phyloP scores from a whole-genome alignment of 2,888 invertebrate genomes.

The Tetranychus piercei region DNA sequence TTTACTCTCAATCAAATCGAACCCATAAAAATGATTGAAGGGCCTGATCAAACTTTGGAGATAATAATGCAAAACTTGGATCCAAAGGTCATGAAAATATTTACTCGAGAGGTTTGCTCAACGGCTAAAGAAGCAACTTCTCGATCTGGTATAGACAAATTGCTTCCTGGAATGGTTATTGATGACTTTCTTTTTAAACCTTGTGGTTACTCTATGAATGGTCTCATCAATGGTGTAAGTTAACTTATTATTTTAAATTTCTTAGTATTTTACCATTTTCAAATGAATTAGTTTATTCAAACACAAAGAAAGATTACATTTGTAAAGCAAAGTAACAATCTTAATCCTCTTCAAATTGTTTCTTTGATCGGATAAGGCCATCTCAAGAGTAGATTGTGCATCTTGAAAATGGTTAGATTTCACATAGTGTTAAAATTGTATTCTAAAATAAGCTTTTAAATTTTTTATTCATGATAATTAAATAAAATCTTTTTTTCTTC shows the following conservation, averaged over 20 bases:
- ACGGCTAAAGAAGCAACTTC: slow-evolving; percentile 71
- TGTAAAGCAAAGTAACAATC: no score
- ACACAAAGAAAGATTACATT: no score
- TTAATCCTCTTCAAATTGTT: no score
- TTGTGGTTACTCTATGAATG: slow-evolving; percentile 99
- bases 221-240: slow-evolving; percentile 75
- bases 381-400: no score
- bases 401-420: no score
- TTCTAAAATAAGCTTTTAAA: background rate
- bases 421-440: background rate
- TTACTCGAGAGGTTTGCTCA: slow-evolving; percentile 57
- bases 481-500: background rate
- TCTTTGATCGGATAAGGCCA: no score
- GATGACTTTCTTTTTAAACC: slow-evolving; percentile 96
- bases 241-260: background rate
- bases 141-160: slow-evolving; percentile 64
- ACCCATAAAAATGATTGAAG: slow-evolving; percentile 34
- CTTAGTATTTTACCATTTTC: no score
- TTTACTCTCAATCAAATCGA: slow-evolving; percentile 59
- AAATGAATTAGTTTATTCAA: no score
- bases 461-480: background rate
- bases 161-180: slow-evolving; percentile 78
- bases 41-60: slow-evolving; percentile 91
- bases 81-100: slow-evolving; percentile 71
- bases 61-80: slow-evolving; percentile 92